Base-by-base conservation (phyloP, 2,797 vertebrate species). In the Oreochromis mossambicus region DNA sequence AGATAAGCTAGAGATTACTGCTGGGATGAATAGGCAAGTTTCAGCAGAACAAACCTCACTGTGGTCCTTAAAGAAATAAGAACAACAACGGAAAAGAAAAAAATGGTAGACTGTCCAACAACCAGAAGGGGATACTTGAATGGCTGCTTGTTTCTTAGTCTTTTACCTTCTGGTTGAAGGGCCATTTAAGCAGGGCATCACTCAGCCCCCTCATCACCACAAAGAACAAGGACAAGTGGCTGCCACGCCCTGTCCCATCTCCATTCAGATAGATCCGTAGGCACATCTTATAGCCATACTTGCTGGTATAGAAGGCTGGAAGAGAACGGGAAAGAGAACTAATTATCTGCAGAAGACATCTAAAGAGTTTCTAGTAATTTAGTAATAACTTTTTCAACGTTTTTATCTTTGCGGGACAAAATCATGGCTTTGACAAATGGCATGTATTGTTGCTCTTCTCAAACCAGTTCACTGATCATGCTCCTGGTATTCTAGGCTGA, bases 271-370 rank as follows among this genome's bases (percentile, higher is more conserved):
- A 99, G 88, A 98, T 95, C 0, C 98, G 97, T 87, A 99, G 95
- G 86, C 98, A 99, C 98, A 99, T 99, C 97, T 98, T 99, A 90
- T 99, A 99, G 95, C 98, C 98, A 0, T 99, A 99, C 88, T 98
- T 98, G 95, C 97, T 98, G 2, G 98, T 99, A 88, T 99, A 99
- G 95, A 99, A 99, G 52, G 98, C 98, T 99, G 3, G 13, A 58
- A 78, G 15, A 51, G 19, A 58, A 78, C 5, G 8, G 34, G 76
- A 46, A 5, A 3, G 15, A 29, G 2, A 70, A 8, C 14, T 6
- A 79, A 14, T 36, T 26, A 38, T 48, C 12, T 6, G n/a, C 17
- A 14, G 13, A 26, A 51, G 8, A 17, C 12, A 14, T 58, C 8
- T 41, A 24, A 77, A 80, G 11, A 24, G 19, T 9, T 68, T 80